These are phyloP conservation scores for Steatornis caripensis DNA, from an alignment of 2,113 vertebrate genomes.

Conservation along the genomic window DNA sequence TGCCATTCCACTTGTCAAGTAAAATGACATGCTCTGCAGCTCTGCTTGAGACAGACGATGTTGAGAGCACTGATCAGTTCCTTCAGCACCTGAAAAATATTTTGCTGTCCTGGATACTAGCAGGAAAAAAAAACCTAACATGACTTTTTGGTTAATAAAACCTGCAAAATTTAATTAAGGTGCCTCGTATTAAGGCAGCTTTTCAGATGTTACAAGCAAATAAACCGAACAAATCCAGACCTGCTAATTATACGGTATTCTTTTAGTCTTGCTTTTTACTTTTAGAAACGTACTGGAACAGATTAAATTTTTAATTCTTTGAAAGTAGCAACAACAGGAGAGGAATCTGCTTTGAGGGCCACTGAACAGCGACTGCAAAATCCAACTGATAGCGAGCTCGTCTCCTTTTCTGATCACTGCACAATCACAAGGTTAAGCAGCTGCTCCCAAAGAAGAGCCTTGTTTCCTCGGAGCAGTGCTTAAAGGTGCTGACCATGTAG, in stretches of 20 bases:
- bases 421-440: slow-evolving; percentile 73
- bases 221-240: neutral
- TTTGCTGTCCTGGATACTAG: neutral
- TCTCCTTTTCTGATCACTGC: neutral
- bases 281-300: neutral
- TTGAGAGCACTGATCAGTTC: neutral
- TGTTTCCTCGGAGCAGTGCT: slow-evolving; percentile 78
- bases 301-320: neutral
- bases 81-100: slow-evolving; percentile 29
- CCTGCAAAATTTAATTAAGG: neutral
- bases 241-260: accelerated
- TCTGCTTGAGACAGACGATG: slow-evolving; percentile 9
- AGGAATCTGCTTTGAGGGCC: neutral
- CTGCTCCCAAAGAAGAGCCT: slow-evolving; percentile 74
- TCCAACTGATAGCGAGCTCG: neutral
- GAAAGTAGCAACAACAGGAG: neutral
- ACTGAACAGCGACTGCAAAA: neutral
- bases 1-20: slow-evolving; percentile 19
- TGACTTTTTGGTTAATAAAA: neutral
- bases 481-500: slow-evolving; percentile 85
- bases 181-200: neutral
- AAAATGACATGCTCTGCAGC: slow-evolving; percentile 3
- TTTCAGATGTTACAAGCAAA: neutral
- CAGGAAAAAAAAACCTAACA: neutral
- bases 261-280: neutral